phyloP scores from a whole-genome alignment of 1,140 invertebrate genomes.

The Drosophila varians region DNA sequence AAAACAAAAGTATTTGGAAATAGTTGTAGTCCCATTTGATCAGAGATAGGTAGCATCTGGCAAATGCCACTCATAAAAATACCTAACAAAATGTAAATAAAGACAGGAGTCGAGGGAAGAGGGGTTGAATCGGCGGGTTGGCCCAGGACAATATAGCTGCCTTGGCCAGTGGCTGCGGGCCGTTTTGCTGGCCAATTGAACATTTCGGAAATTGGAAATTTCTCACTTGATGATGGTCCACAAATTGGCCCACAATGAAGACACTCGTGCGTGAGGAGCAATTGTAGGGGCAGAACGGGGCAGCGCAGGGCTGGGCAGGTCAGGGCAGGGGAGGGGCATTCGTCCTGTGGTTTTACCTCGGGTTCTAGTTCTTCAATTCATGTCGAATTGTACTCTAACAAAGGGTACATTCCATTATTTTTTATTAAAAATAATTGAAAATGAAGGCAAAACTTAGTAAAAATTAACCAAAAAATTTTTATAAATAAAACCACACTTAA shows the following conservation, averaged over 20 bases:
- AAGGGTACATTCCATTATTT: not conserved
- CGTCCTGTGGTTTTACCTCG: slow-evolving; percentile 30
- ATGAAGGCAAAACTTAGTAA: not conserved
- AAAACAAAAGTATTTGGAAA: slow-evolving; percentile 11
- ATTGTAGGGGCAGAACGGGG: not conserved
- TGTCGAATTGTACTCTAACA: not conserved
- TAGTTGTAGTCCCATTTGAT: slow-evolving; percentile 10
- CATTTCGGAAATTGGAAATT: slow-evolving; percentile 81
- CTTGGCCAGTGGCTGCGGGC: slow-evolving; percentile 51
- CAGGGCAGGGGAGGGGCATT: no score
- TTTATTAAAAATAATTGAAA: not conserved
- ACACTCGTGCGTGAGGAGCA: slow-evolving; percentile 50
- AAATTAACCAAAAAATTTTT: no score
- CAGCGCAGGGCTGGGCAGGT: no score
- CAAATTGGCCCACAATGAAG: slow-evolving; percentile 73
- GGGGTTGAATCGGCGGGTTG: not conserved
- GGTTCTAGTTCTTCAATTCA: slow-evolving; percentile 16
- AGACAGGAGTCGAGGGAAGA: not conserved
- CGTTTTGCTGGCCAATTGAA: slow-evolving; percentile 77
- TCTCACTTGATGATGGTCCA: slow-evolving; percentile 73
- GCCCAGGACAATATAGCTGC: slow-evolving; percentile 41
- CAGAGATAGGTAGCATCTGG: slow-evolving; percentile 29
- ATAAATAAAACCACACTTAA: no score
- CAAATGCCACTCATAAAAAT: slow-evolving; percentile 44
- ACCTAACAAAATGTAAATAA: slow-evolving; percentile 44